Conservation (phyloP, 2,113 vertebrate species). For the Thunnus thynnus region DNA sequence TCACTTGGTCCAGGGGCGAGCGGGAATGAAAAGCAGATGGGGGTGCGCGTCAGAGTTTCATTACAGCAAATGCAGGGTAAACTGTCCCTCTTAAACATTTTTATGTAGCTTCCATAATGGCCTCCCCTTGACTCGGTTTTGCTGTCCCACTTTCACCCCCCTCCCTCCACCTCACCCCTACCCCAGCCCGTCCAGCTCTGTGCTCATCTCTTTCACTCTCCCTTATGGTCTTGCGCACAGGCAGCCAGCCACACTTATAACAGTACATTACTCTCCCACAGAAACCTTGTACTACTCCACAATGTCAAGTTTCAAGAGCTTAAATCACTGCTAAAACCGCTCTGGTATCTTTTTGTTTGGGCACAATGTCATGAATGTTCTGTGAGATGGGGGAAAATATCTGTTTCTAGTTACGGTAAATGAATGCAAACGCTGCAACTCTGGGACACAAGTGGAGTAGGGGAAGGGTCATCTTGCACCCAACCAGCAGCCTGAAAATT, state of each 20-base stretch:
- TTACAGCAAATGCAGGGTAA: not conserved
- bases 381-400: not conserved
- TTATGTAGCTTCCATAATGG: constrained; percentile 18
- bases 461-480: constrained; percentile 11
- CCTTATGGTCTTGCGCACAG: constrained; percentile 17
- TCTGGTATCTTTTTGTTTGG: not conserved
- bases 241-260: constrained; percentile 26
- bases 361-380: not conserved
- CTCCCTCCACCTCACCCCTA: too few species aligned
- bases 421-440: not conserved
- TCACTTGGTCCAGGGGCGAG: constrained; percentile 19
- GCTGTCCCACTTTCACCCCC: constrained; percentile 10
- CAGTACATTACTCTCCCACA: not conserved
- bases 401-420: not conserved
- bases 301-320: constrained; percentile 23
- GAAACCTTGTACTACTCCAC: constrained; percentile 14
- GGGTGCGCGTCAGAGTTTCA: constrained; percentile 6
- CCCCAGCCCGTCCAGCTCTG: constrained; percentile 9
- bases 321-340: not conserved
- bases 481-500: constrained; percentile 17
- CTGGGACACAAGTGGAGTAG: not conserved
- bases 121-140: not conserved
- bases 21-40: constrained; percentile 34
- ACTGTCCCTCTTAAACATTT: constrained; percentile 16
- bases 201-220: constrained; percentile 18